Evolutionary conservation across 2,797 vertebrate species (phyloP), one percentile per base, ranked within the genome.

Genomic region (Xenops minutus): DNA sequence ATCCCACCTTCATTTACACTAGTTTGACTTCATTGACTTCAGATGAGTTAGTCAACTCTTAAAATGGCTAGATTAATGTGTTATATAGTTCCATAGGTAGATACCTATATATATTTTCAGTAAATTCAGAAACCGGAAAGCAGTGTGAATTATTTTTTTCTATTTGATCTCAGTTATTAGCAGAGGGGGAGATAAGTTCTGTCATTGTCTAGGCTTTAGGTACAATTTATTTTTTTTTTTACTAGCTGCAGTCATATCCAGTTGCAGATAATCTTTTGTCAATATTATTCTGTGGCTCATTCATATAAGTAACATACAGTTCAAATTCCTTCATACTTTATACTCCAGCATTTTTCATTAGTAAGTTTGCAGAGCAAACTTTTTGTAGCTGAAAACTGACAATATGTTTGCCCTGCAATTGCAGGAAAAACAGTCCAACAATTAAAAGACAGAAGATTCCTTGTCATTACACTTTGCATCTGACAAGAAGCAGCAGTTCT

Each of bases 291-390:
- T 43, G 15, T 73, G 75, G 15, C 24, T 87, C 56, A 62, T 88
- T 88, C 43, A n/a, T 32, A 26, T 88, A 92, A 64, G n/a, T 63
- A 51, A 92, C 64, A 85, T 82, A 74, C 32, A 73, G 56, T 71
- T 89, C 48, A 82, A 29, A 76, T 64, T 89, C 19, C 43, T 20
- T 44, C 44, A 44, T 44, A 44, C 10, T 10, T 44, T 21, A 44
- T 76, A 77, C 27, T 89, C 29, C 51, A 94, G 79, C 58, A 66
- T 92, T 97, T 97, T 97, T 94, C 74, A 91, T 95, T 93, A 94
- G 88, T 78, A 93, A 71, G 13, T 89, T 96, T 95, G 46, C 30
- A 93, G 78, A 91, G 51, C 67, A 95, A 71, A 52, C 3, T 2
- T 82, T 87, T 81, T 88, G 7, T 13, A 67, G 7, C 4, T 74